phyloP scores from a whole-genome alignment of 2,113 vertebrate species.

The Mandrillus leucophaeus region DNA sequence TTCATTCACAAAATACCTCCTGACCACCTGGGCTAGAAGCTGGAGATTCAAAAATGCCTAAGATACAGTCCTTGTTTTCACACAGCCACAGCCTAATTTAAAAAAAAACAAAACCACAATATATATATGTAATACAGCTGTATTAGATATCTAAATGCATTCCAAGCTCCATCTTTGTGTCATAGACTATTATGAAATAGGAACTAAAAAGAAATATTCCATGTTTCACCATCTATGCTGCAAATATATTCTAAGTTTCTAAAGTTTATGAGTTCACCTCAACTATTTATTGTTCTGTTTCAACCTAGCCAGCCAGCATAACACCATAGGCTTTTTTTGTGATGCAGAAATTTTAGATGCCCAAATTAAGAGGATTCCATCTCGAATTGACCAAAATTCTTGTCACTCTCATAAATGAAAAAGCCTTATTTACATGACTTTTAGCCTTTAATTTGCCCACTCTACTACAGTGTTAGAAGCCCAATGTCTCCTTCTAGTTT shows the following conservation, averaged over 20 bases:
- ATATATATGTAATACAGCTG: background rate
- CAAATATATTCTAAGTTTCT: background rate
- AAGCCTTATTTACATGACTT: background rate
- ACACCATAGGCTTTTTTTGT: background rate
- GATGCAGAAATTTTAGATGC: background rate
- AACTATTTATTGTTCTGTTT: background rate
- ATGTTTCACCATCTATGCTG: background rate
- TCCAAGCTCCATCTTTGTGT: background rate
- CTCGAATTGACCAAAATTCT: constrained; percentile 18
- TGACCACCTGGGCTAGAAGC: background rate
- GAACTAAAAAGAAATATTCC: background rate
- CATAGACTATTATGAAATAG: background rate
- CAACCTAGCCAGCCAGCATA: background rate
- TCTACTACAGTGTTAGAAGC: background rate
- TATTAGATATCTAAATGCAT: background rate
- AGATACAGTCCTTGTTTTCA: background rate
- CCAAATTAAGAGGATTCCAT: background rate
- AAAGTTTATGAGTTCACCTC: background rate
- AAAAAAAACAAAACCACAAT: no score
- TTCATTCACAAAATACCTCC: background rate
- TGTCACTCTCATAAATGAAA: background rate
- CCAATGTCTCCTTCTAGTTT: background rate
- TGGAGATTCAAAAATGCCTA: background rate
- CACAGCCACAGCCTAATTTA: background rate
- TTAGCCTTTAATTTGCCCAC: background rate